Base-by-base conservation (phyloP, 2,888 invertebrate genomes). In the Balanococcus diminutus region DNA sequence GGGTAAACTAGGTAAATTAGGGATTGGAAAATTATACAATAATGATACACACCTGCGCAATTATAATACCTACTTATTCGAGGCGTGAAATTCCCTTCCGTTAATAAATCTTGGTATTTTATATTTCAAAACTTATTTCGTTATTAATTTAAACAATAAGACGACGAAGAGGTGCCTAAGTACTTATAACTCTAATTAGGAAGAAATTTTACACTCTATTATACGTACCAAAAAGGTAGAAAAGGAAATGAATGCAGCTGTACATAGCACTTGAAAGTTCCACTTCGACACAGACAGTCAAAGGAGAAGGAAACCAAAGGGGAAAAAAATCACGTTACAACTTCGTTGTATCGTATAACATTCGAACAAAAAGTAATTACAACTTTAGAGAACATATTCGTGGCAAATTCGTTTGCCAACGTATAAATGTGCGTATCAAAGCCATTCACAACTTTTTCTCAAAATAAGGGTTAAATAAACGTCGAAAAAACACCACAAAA, bases 361-460 rank as follows among this genome's bases (percentile, higher is more conserved):
- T 67, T 67, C 67, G 67, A 67, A 67, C 67, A 67, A 67, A 67
- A 67, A 67, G 67, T 67, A 67, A 67, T 67, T 67, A 67, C 67
- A 67, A 67, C 67, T 67, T 67, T 31, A 16, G n/a, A 22, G 16
- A 67, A 67, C 67, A 28, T 67, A 67, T 67, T 67, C 67, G n/a
- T 22, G 22, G 22, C 22, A 11, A 4, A 56, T 56, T 56, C 56
- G 56, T 56, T 56, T 56, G 56, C 11, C 56, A 9, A 56, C 9
- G 56, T 56, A 56, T 56, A 56, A 56, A 56, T 56, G 56, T 22
- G 56, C 56, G 56, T 56, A 42, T 42, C 19, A 56, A 28, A 67
- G 28, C 67, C 67, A 28, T 31, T 16, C 67, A 67, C 67, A 67
- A 67, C 28, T 67, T 67, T 67, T n/a, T n/a, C n/a, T 19, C 67